These are phyloP conservation scores for Craseonycteris thonglongyai DNA, from an alignment of 2,113 vertebrate species.

Conservation along the genomic window DNA sequence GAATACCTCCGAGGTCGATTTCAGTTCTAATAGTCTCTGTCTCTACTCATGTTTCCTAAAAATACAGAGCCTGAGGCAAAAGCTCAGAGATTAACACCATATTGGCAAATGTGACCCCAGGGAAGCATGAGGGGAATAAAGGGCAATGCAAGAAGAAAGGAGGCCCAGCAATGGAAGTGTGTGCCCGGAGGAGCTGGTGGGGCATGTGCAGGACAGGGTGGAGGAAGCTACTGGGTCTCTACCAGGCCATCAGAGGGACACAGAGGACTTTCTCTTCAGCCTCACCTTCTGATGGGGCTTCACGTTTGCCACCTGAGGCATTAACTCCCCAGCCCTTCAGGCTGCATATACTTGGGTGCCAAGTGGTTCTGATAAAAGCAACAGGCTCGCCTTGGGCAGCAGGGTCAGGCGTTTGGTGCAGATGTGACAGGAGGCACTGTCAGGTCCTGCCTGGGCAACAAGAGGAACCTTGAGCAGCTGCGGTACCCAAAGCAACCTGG, in stretches of 20 bases:
- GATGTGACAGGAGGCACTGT: rapidly evolving
- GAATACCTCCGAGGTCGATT: background rate
- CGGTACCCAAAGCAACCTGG: background rate
- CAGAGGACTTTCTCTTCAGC: background rate
- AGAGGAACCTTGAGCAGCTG: background rate
- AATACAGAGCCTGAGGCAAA: background rate
- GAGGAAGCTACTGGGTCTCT: background rate
- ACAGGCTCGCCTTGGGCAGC: background rate
- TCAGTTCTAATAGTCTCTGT: background rate
- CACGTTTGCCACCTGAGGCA: background rate
- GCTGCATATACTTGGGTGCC: background rate
- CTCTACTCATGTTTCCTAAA: background rate
- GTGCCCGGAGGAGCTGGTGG: background rate
- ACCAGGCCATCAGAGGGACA: too few species aligned
- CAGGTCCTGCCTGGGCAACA: background rate
- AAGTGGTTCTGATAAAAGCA: background rate
- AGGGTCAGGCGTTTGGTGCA: background rate
- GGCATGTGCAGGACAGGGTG: background rate
- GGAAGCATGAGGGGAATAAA: background rate
- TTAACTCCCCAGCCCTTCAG: background rate
- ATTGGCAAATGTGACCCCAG: background rate
- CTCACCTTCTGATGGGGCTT: background rate
- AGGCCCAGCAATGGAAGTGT: background rate
- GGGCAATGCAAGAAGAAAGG: background rate
- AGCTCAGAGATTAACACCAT: background rate